Conservation (phyloP, 1,140 invertebrate genomes). For the Choristoneura fumiferana region DNA sequence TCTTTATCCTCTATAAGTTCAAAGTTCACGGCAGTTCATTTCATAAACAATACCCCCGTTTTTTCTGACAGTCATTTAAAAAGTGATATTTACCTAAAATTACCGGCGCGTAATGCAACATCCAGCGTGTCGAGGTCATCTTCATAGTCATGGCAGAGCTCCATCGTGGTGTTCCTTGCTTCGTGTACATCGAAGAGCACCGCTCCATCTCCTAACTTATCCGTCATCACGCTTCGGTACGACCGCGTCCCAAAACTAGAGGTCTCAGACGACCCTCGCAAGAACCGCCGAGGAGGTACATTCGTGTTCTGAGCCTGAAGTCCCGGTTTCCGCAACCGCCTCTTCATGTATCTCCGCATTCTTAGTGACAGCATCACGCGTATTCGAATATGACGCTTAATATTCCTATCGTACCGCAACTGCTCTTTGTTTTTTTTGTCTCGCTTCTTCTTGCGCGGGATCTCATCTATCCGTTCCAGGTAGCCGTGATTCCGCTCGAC, state of each 20-base stretch:
- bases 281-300: conserved; percentile 45
- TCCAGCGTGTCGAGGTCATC: conserved; percentile 69
- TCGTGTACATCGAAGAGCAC: conserved; percentile 72
- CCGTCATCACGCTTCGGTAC: conserved; percentile 64
- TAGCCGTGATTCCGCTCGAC: conserved; percentile 39
- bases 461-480: conserved; percentile 59
- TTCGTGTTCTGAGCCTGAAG: conserved; percentile 29
- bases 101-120: conserved; percentile 69
- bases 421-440: conserved; percentile 66
- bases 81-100: conserved; percentile 63
- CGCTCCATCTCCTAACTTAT: conserved; percentile 58
- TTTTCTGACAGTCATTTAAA: neutral
- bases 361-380: conserved; percentile 73
- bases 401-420: conserved; percentile 70
- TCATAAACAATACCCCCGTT: neutral
- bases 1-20: too few species aligned
- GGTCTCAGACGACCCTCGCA: conserved; percentile 40
- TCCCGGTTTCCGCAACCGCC: conserved; percentile 47
- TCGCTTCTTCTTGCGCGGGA: conserved; percentile 48
- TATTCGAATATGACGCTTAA: conserved; percentile 72
- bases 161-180: conserved; percentile 67
- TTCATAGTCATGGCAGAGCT: conserved; percentile 69
- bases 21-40: too few species aligned
- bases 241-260: conserved; percentile 67
- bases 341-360: conserved; percentile 70